Evolutionary conservation across 2,113 vertebrate species (phyloP).

Genomic region (Bos taurus): DNA sequence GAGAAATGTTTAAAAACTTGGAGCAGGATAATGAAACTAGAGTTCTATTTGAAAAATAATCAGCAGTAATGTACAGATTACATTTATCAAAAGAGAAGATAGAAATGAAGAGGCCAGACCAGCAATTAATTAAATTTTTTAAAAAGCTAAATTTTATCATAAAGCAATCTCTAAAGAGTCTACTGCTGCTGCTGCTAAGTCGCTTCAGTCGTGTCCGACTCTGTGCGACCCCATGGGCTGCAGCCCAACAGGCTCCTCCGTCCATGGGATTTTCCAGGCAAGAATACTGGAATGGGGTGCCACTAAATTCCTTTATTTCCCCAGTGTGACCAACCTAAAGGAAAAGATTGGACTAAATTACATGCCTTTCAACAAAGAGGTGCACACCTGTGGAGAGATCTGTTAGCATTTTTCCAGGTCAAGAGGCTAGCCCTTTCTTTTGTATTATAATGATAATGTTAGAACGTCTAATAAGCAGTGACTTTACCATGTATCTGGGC

Average conservation of each 20-base stretch:
- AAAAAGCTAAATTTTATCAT: not conserved
- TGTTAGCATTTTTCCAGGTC: not conserved
- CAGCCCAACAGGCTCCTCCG: too few relatives aligned
- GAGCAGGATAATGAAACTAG: constrained; percentile 3
- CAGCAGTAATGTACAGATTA: not conserved
- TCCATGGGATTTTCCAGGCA: too few relatives aligned
- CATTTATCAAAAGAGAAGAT: constrained; percentile 1
- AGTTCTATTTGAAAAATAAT: constrained; percentile 41
- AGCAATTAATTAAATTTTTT: not conserved
- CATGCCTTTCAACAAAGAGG: not conserved
- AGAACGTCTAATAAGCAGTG: not conserved
- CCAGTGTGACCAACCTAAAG: not conserved
- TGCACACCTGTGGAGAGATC: not conserved
- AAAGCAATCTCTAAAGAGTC: not conserved
- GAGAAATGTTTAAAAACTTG: not conserved
- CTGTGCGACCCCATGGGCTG: too few relatives aligned
- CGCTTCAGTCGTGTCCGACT: too few relatives aligned
- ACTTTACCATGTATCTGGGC: not conserved
- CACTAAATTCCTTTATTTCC: not conserved
- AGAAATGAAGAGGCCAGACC: not conserved
- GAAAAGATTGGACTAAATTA: not conserved
- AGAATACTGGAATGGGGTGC: too few relatives aligned
- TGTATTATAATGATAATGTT: not conserved
- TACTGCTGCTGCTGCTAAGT: not conserved
- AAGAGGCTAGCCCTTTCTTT: not conserved